Conservation (phyloP, 1,140 invertebrate genomes). For the Zaprionus davidi region DNA sequence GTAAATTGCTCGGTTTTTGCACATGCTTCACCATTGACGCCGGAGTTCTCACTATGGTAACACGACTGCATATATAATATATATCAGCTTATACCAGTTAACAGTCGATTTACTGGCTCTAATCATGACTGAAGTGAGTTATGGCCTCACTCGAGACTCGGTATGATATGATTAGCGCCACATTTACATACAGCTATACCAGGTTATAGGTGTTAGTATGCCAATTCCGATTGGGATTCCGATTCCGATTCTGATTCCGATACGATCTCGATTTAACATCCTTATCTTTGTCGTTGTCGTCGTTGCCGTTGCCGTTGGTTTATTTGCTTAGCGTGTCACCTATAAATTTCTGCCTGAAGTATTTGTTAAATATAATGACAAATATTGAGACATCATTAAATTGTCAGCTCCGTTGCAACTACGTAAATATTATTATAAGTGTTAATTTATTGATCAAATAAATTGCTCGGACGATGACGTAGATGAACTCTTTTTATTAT, state of each 20-base stretch:
- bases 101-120: slow-evolving; percentile 28
- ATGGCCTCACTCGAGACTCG: slow-evolving; percentile 46
- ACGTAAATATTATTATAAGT: slow-evolving; percentile 57
- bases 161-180: slow-evolving; percentile 65
- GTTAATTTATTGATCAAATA: slow-evolving; percentile 65
- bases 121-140: slow-evolving; percentile 57
- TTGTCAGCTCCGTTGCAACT: slow-evolving; percentile 46
- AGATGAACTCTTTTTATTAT: slow-evolving; percentile 10
- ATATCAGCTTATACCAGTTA: neutral
- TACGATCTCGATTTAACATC: slow-evolving; percentile 7
- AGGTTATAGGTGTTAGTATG: neutral
- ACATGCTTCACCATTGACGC: slow-evolving; percentile 25
- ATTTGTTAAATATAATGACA: slow-evolving; percentile 60
- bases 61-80: neutral
- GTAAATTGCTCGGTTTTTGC: slow-evolving; percentile 7
- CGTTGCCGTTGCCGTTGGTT: slow-evolving; percentile 24
- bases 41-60: neutral
- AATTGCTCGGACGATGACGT: slow-evolving; percentile 55
- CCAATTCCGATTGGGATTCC: neutral
- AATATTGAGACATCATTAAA: slow-evolving; percentile 76
- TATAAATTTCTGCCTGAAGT: slow-evolving; percentile 50
- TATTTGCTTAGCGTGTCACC: slow-evolving; percentile 54
- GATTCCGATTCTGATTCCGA: neutral
- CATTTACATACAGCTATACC: slow-evolving; percentile 22
- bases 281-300: slow-evolving; percentile 59